Percentiles rank a stretch among this genome's conserved stretches.
Conservation (phyloP, 2,888 invertebrate genomes). For the Sarcophaga rosellei region DNA sequence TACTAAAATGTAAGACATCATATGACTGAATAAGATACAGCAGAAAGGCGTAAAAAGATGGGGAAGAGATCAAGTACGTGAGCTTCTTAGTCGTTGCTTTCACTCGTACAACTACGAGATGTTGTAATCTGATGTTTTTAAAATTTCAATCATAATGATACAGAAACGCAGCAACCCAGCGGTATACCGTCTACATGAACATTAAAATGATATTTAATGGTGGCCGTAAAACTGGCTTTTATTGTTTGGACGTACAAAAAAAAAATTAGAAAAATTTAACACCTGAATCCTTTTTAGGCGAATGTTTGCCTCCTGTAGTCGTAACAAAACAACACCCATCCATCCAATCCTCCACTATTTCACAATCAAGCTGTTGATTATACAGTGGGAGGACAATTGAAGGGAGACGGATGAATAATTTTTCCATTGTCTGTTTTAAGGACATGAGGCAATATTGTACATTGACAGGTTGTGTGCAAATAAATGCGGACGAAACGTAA, state of each 20-base stretch:
- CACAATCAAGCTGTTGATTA: neutral
- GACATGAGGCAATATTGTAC: no score
- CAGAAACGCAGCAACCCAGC: neutral
- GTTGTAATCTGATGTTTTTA: conserved; percentile 2
- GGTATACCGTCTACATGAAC: neutral
- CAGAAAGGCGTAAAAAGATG: neutral
- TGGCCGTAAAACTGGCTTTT: conserved; percentile 41
- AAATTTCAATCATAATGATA: conserved; percentile 14
- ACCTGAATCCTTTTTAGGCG: conserved; percentile 40
- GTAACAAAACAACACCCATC: neutral
- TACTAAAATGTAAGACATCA: neutral
- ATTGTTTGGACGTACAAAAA: conserved; percentile 6
- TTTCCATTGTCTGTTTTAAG: no score
- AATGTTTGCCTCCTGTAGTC: neutral
- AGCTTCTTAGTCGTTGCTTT: neutral
- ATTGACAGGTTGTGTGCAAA: no score
- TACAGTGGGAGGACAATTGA: neutral
- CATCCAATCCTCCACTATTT: neutral
- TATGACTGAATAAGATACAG: neutral
- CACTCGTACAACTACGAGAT: neutral
- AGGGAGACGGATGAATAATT: neutral
- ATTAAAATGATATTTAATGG: conserved; percentile 45
- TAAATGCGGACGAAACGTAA: no score
- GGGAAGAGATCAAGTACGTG: neutral
- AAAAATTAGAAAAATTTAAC: conserved; percentile 19